Evolutionary conservation across 2,888 invertebrate genomes (phyloP).

Genomic region (Netelia inedita): DNA sequence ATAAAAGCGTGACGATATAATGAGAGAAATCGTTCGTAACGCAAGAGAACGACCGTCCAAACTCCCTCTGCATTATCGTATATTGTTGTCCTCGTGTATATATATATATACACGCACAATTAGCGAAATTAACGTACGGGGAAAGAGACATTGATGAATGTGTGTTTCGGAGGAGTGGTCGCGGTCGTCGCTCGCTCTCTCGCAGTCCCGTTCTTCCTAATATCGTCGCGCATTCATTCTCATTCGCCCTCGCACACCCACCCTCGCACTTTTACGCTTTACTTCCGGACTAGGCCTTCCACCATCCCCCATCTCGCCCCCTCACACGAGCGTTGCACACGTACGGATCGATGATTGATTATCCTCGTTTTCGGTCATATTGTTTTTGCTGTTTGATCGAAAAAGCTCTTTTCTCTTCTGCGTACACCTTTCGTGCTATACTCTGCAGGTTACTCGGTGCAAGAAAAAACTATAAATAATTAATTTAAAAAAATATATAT

Average conservation of each 20-base stretch:
- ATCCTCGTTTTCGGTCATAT: conserved; percentile 16
- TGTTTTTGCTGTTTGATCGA: neutral
- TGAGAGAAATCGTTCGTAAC: conserved; percentile 34
- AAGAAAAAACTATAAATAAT: no score
- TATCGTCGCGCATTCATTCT: conserved; percentile 60
- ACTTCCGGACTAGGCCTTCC: conserved; percentile 36
- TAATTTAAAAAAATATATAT: no score
- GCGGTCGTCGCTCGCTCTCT: conserved; percentile 37
- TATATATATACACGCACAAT: conserved; percentile 66
- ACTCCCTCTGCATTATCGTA: conserved; percentile 64
- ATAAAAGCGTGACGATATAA: conserved; percentile 18
- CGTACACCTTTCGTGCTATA: neutral
- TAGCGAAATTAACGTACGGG: conserved; percentile 75
- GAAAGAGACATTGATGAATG: conserved; percentile 75
- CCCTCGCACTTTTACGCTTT: conserved; percentile 20
- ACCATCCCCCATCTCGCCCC: conserved; percentile 2
- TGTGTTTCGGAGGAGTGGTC: conserved; percentile 52
- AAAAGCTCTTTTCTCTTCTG: neutral
- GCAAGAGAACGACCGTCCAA: conserved; percentile 14
- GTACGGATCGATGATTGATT: conserved; percentile 49
- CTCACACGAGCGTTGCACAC: conserved; percentile 9
- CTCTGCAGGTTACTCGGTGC: no score
- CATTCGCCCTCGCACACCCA: conserved; percentile 30
- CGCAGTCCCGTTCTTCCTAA: conserved; percentile 40
- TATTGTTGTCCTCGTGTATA: conserved; percentile 24